A percentile compares a stretch with the other conserved stretches of the same genome.
Evolutionary conservation across 2,888 invertebrate species (phyloP).

Genomic region (Allolobophora icterica): DNA sequence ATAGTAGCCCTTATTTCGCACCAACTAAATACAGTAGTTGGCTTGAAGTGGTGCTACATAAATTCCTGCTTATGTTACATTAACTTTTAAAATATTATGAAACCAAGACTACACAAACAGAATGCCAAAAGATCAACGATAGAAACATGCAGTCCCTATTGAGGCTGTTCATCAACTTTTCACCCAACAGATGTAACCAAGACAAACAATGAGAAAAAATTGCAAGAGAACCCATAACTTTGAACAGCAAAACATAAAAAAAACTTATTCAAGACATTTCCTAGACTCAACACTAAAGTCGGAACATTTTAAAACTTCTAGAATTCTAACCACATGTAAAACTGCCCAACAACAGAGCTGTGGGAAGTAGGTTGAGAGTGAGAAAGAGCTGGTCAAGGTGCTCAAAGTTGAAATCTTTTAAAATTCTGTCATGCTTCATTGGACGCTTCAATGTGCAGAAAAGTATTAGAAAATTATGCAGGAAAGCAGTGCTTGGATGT

Average conservation of each 20-base stretch:
- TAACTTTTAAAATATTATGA: neutral
- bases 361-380: too few species aligned
- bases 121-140: neutral
- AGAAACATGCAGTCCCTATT: neutral
- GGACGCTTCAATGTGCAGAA: neutral
- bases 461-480: neutral
- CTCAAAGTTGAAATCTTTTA: neutral
- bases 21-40: too few species aligned
- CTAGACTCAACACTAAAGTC: conserved; percentile 6
- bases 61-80: neutral
- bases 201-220: neutral
- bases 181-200: neutral
- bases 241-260: neutral
- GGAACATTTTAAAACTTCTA: neutral
- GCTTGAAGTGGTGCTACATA: neutral
- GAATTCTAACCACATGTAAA: neutral
- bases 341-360: neutral
- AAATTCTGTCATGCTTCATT: neutral
- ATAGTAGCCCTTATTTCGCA: too few species aligned
- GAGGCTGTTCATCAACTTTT: neutral
- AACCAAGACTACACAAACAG: neutral
- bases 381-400: too few species aligned
- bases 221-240: neutral
- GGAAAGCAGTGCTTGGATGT: neutral
- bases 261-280: neutral